Base-by-base conservation (phyloP, 2,888 invertebrate species). In the Torymus texanus region DNA sequence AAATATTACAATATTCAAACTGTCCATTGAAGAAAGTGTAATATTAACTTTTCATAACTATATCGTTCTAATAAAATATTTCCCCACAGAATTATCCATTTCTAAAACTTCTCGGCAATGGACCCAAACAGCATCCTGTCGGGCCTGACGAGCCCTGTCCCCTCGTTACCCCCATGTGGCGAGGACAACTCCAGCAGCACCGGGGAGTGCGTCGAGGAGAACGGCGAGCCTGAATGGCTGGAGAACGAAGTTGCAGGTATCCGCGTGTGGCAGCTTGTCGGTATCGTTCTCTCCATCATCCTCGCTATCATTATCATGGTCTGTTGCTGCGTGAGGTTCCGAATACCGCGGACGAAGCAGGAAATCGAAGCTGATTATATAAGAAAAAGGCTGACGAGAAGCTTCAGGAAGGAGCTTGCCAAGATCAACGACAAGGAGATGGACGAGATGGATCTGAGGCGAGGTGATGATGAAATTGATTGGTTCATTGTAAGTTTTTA, bases 301-400 rank as follows among this genome's bases (percentile, higher is more conserved):
- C 83, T 90, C 55, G 85, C 86, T 2, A 84, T 90, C 41, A 84
- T 84, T 8, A 94, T 97, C 83, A 93, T 97, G 87, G 91, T 97
- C 74, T 98, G 97, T 89, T 98, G 97, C 88, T 97, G 97, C 88
- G 93, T 97, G 86, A 95, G 96, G 83, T 96, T 97, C 90, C 94
- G 98, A 56, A 95, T 98, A 84, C 98, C 98, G 0, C 92, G 98
- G 74, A 98, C 98, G 0, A 97, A 97, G 89, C 97, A 97, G 90
- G 97, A 98, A 91, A 98, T 98, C 82, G 97, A 97, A 89, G 97
- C 97, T 0, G 97, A 98, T 90, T 97, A 95, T 90, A 94, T 96
- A 85, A 92, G 97, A 21, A 94, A 96, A 86, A 95, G 94, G 89
- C 94, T 97, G 67, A 95, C 97, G 0, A 93, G 93, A 84, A 96